Evolutionary conservation across 1,140 invertebrate genomes (phyloP).

Genomic region (Nixonia krombeini): DNA sequence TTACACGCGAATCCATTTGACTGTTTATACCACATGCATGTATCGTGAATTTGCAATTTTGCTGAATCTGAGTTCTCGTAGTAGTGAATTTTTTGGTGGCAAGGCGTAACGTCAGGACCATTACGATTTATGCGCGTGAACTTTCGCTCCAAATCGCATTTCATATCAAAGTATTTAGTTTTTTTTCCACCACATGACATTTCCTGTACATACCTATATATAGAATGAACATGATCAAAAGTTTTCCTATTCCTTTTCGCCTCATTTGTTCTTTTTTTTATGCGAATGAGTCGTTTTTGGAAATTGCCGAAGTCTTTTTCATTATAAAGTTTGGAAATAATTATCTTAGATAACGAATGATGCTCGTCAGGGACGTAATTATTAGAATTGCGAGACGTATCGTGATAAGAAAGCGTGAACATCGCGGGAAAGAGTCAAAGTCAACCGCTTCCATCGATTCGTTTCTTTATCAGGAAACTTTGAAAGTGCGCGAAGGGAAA

Average conservation of each 20-base stretch:
- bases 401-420: constrained; percentile 20
- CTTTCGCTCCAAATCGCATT: constrained; percentile 19
- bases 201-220: too few species aligned
- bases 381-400: constrained; percentile 24
- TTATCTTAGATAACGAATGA: too few species aligned
- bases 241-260: too few species aligned
- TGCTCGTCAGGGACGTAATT: constrained; percentile 18
- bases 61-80: constrained; percentile 34
- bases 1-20: constrained; percentile 38
- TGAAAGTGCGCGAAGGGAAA: constrained; percentile 26
- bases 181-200: too few species aligned
- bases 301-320: too few species aligned
- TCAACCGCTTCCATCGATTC: constrained; percentile 28
- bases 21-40: constrained; percentile 31
- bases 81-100: constrained; percentile 20
- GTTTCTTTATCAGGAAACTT: constrained; percentile 34
- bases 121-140: constrained; percentile 13
- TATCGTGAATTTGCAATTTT: constrained; percentile 33
- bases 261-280: too few species aligned
- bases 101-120: constrained; percentile 7
- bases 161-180: too few species aligned
- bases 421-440: constrained; percentile 29
- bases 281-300: too few species aligned
- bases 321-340: too few species aligned
- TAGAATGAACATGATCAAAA: too few species aligned